These are phyloP conservation scores for Podotricha telesiphe DNA, from an alignment of 2,888 invertebrate genomes.

Conservation along the genomic window DNA sequence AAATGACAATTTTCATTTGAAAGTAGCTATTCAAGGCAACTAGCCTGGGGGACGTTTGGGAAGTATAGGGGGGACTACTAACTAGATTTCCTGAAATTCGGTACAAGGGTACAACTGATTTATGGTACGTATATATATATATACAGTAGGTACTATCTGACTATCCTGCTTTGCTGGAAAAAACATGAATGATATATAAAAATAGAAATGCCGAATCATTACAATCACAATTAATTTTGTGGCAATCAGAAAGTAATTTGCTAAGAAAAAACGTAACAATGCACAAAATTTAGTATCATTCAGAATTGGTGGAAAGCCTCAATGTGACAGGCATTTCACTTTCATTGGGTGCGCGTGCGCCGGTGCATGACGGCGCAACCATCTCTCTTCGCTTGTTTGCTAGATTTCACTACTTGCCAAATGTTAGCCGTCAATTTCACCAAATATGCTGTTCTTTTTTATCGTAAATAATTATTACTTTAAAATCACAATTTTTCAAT, in stretches of 20 bases:
- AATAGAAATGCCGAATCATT: neutral
- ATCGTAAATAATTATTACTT: neutral
- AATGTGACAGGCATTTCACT: slow-evolving; percentile 33
- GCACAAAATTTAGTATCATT: slow-evolving; percentile 4
- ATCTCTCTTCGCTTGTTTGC: slow-evolving; percentile 16
- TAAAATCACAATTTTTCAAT: too few species aligned
- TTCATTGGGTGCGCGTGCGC: slow-evolving; percentile 42
- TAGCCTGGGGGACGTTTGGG: too few species aligned
- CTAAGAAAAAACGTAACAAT: slow-evolving; percentile 15
- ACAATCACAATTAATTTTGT: slow-evolving; percentile 12
- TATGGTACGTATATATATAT: too few species aligned
- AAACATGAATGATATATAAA: neutral
- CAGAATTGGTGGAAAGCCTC: slow-evolving; percentile 24
- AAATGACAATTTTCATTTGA: too few species aligned
- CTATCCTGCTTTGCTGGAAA: too few species aligned
- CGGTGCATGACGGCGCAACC: slow-evolving; percentile 39
- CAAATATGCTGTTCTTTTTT: slow-evolving; percentile 13
- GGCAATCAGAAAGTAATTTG: slow-evolving; percentile 24
- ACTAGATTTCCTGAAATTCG: too few species aligned
- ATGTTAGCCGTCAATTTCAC: slow-evolving; percentile 20
- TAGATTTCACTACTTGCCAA: slow-evolving; percentile 27
- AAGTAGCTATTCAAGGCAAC: too few species aligned
- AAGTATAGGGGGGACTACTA: too few species aligned
- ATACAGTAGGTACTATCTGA: too few species aligned
- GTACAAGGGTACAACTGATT: too few species aligned